Conservation (phyloP, 1,140 invertebrate species). For the Drosophila grimshawi region DNA sequence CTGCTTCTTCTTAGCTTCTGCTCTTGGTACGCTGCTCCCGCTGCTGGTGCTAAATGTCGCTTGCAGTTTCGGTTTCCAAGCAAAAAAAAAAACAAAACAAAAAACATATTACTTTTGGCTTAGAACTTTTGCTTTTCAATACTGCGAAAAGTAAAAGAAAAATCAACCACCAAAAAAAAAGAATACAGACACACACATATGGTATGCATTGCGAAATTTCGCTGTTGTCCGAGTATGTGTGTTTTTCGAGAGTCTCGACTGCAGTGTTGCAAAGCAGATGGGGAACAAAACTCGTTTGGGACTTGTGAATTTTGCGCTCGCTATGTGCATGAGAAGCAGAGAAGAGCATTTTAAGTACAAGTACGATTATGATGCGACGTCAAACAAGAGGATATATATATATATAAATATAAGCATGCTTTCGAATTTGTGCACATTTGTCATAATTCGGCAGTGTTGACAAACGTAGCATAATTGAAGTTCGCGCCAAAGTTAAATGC, state of each 20-base stretch:
- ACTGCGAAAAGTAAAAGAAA: constrained; percentile 27
- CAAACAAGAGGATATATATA: constrained; percentile 13
- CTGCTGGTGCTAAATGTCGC: constrained; percentile 36
- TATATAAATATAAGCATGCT: background rate
- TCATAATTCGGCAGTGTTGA: constrained; percentile 33
- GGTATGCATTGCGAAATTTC: constrained; percentile 73
- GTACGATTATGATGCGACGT: constrained; percentile 36
- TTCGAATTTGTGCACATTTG: constrained; percentile 24
- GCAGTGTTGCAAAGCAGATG: constrained; percentile 29
- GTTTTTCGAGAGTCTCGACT: constrained; percentile 12
- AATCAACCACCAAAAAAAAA: constrained; percentile 65
- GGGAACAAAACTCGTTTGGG: constrained; percentile 66
- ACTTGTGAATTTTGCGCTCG: constrained; percentile 55
- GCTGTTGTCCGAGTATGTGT: constrained; percentile 13
- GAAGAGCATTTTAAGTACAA: constrained; percentile 35
- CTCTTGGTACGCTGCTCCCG: constrained; percentile 1
- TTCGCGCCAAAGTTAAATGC: constrained; percentile 38
- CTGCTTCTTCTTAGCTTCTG: constrained; percentile 15
- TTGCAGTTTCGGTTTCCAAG: constrained; percentile 45
- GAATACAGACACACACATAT: constrained; percentile 33
- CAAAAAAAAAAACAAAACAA: constrained; percentile 24
- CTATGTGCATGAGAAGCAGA: constrained; percentile 13
- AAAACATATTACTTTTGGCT: constrained; percentile 53
- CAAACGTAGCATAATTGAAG: constrained; percentile 17
- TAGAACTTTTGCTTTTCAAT: constrained; percentile 76